Percentiles rank a stretch among this genome's conserved stretches.
Evolutionary conservation across 2,113 vertebrate species (phyloP).

Genomic region (Psettodes erumei): DNA sequence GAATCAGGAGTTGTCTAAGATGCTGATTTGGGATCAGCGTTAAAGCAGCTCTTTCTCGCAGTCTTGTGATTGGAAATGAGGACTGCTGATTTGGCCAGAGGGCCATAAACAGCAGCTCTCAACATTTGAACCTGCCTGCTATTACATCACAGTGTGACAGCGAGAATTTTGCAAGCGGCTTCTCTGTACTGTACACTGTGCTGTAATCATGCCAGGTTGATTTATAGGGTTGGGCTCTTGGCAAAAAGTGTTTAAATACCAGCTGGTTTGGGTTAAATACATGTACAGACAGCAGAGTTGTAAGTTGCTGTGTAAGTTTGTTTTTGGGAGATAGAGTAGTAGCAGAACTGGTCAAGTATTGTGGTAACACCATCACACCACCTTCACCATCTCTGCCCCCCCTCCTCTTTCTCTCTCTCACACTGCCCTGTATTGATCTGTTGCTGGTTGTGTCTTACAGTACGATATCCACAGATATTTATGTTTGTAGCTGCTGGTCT

Average conservation of each 20-base stretch:
- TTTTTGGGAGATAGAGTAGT: neutral
- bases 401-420: neutral
- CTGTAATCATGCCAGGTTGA: conserved; percentile 23
- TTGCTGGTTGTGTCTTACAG: conserved; percentile 59
- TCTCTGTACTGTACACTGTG: conserved; percentile 15
- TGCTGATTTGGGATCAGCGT: conserved; percentile 13
- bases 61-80: neutral
- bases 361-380: neutral
- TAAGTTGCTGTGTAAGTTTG: too few relatives aligned
- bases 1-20: neutral
- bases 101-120: conserved; percentile 13
- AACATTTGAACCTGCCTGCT: neutral
- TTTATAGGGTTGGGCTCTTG: conserved; percentile 17
- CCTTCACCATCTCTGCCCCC: neutral
- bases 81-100: conserved; percentile 15
- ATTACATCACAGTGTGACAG: conserved; percentile 23
- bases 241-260: conserved; percentile 15
- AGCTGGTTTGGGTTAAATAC: neutral
- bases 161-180: conserved; percentile 6
- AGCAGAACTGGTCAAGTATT: conserved; percentile 1
- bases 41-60: neutral
- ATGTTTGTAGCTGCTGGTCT: conserved; percentile 73
- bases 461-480: conserved; percentile 74
- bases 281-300: too few relatives aligned
- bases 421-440: conserved; percentile 63